Evolutionary conservation across 2,797 vertebrate genomes (phyloP), one percentile per base, ranked within the genome.

Genomic region (Leuciscus waleckii): DNA sequence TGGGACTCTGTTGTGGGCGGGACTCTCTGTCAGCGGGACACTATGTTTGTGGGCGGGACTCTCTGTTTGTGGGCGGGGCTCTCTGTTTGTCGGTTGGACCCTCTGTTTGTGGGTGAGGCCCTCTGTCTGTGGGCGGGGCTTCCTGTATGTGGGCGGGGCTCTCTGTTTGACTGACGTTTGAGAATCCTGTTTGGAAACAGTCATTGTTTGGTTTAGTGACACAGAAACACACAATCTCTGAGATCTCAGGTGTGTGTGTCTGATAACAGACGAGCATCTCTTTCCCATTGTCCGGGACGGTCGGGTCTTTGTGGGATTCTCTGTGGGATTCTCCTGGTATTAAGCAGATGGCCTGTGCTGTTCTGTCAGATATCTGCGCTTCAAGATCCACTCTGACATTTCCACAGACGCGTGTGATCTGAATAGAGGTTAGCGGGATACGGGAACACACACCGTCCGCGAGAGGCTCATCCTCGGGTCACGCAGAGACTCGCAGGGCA

Each of bases 331-430:
- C n/a, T 21, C 35, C 32, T 14, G 68, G 58, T 43, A 43, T 58
- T 43, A 23, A 43, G 26, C 68, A 82, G 80, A 73, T 73, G 80
- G 68, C 43, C 37, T 4, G 68, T 13, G 51, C 68, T 82, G 9
- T 23, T 43, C 3, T 9, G 8, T 37, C 35, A 26, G 49, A 82
- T 82, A 29, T 61, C n/a, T 71, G 67, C 7, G 4, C 80, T 82
- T 61, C 37, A 71, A 16, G 58, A 61, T 43, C 37, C 17, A 16
- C 51, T 56, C 68, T 82, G 80, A 73, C 80, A 82, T 82, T 82
- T 82, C 68, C 68, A 61, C 68, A 73, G 41, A 73, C 1, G 19
- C 1, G 29, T 23, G 37, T 39, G 56, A 82, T 82, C 35, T 73
- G 37, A 61, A 43, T 29, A 32, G 26, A 46, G 54, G n/a, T 46